A percentile compares a stretch with the other conserved stretches of the same genome.
These are phyloP conservation scores for Sarcoramphus papa DNA, from an alignment of 2,797 vertebrate species.

Conservation along the genomic window DNA sequence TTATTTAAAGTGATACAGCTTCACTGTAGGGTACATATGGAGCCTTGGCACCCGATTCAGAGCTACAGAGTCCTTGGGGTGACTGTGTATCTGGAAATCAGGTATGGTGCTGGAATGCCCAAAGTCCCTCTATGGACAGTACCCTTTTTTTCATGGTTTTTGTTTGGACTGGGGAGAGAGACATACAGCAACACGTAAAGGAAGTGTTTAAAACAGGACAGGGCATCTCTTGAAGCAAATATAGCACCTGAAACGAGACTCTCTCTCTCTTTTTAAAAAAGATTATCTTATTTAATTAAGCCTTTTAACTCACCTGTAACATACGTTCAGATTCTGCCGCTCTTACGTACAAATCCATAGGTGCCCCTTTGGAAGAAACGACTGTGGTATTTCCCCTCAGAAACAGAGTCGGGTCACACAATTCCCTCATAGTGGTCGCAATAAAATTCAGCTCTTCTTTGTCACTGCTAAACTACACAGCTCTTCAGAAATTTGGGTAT, in stretches of 20 bases:
- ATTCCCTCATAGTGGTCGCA: accelerated
- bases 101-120: not conserved
- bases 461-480: not conserved
- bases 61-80: not conserved
- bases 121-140: not conserved
- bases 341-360: not conserved
- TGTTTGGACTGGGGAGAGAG: not conserved
- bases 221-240: not conserved
- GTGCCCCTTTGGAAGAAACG: not conserved
- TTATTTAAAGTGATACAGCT: not conserved
- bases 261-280: not conserved
- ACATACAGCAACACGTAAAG: not conserved
- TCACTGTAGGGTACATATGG: not conserved
- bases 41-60: not conserved
- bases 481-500: not conserved
- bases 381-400: not conserved
- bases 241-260: not conserved
- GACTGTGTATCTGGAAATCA: not conserved
- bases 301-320: not conserved
- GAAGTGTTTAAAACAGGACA: not conserved
- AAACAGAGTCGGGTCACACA: not conserved
- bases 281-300: not conserved
- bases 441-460: not conserved
- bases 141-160: not conserved
- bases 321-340: not conserved